A percentile compares a stretch with the other conserved stretches of the same genome.
These are phyloP conservation scores for Empidonax traillii DNA, from an alignment of 2,113 vertebrate species.

Conservation along the genomic window DNA sequence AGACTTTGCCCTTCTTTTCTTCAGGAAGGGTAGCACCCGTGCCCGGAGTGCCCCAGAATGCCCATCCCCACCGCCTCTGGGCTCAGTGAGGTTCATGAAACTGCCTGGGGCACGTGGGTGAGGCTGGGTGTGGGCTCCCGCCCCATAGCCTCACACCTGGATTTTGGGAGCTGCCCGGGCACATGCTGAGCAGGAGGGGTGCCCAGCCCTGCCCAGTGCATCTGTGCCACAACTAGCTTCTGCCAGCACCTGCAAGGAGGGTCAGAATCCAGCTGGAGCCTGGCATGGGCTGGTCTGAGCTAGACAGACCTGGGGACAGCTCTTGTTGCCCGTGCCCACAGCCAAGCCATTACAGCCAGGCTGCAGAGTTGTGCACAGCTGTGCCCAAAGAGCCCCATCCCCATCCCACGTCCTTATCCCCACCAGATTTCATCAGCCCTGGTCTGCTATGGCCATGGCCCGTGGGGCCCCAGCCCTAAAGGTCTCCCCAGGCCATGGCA, in stretches of 20 bases:
- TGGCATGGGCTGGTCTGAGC: not conserved
- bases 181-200: not conserved
- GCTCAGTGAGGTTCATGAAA: not conserved
- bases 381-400: not conserved
- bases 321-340: not conserved
- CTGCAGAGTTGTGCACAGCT: not conserved
- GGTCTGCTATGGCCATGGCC: not conserved
- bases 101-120: not conserved
- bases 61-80: not conserved
- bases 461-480: not conserved
- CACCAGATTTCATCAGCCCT: not conserved
- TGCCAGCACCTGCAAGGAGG: not conserved
- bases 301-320: not conserved
- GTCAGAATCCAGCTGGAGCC: not conserved
- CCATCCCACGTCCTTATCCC: not conserved
- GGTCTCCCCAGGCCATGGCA: accelerated
- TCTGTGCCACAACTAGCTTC: not conserved
- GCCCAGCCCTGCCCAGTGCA: not conserved
- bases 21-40: not conserved
- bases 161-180: not conserved
- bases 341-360: not conserved
- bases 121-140: not conserved
- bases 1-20: constrained; percentile 53
- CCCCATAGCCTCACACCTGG: not conserved
- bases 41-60: not conserved